phyloP scores from a whole-genome alignment of 2,888 invertebrate genomes.

The Amiota mariae region DNA sequence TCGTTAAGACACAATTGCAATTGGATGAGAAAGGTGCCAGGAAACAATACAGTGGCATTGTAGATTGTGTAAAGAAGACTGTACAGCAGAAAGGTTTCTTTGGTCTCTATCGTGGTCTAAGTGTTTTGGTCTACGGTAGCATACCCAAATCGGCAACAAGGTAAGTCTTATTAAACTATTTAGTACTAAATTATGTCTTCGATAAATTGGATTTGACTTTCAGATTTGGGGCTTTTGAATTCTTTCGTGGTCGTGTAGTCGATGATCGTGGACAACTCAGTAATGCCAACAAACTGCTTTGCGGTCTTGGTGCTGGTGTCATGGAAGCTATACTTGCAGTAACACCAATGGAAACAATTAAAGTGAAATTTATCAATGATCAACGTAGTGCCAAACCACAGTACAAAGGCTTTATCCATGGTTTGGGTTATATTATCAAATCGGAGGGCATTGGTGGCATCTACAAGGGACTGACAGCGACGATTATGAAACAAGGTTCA shows the following conservation, averaged over 20 bases:
- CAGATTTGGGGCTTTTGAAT: conserved; percentile 98
- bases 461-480: conserved; percentile 96
- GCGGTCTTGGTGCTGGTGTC: conserved; percentile 96
- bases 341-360: conserved; percentile 99
- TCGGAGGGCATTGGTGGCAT: conserved; percentile 86
- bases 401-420: conserved; percentile 93
- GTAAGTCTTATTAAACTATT: conserved; percentile 74
- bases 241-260: conserved; percentile 84
- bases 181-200: not conserved
- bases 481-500: conserved; percentile 97
- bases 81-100: conserved; percentile 89
- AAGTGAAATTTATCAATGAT: conserved; percentile 99
- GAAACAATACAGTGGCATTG: conserved; percentile 85
- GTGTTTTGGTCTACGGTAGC: conserved; percentile 96
- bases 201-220: not conserved
- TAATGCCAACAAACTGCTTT: conserved; percentile 84
- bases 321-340: conserved; percentile 97
- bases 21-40: conserved; percentile 88
- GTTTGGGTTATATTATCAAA: conserved; percentile 88
- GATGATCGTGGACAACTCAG: conserved; percentile 87
- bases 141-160: conserved; percentile 98
- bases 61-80: conserved; percentile 94
- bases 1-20: conserved; percentile 98
- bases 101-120: conserved; percentile 95
- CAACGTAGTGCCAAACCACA: conserved; percentile 92